Evolutionary conservation across 2,797 vertebrate species (phyloP), one percentile per base, ranked within the genome.

Genomic region (Diplodus sargus): DNA sequence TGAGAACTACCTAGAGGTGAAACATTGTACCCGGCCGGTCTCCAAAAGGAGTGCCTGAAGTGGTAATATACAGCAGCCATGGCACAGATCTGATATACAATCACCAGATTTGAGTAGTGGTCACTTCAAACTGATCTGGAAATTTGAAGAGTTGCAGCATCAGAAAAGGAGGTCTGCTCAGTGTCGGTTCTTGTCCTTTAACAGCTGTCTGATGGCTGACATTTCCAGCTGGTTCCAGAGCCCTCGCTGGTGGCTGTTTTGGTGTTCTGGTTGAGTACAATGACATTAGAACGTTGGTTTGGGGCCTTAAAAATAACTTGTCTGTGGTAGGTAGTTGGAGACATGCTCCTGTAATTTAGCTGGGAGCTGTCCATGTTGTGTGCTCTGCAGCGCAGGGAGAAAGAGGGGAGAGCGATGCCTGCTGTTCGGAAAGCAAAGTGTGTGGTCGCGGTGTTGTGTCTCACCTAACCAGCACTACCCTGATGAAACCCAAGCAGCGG

Each of bases 281-380:
- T 91, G 90, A 91, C 91, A 93, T 92, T 93, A 91, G 90, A 91
- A 87, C 72, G 81, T 87, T 90, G 92, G 90, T 93, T 93, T 87
- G 64, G 58, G 81, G 64, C 75, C 63, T 92, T 91, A 87, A 90
- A 93, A 94, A 93, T 92, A 94, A 88, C 91, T 86, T 58, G 76
- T 71, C 81, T 92, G 93, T 91, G 93, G 93, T 93, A 84, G 88
- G 88, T 91, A 77, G 79, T 92, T 90, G 85, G 87, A 85, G 83
- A 70, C 62, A 53, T 77, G 81, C 82, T 89, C 90, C 91, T 92
- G 89, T 92, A 93, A 94, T 91, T 92, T 91, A 82, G 78, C 82
- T 81, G 79, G 85, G 59, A 84, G 83, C 67, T 54, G 73, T 91
- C 82, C 78, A 74, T 86, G 79, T 85, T 70, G n/a, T 73, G 28